Percentiles rank a stretch among this genome's conserved stretches.
phyloP scores from a whole-genome alignment of 2,113 vertebrate species.

The Campylomormyrus tamandua region DNA sequence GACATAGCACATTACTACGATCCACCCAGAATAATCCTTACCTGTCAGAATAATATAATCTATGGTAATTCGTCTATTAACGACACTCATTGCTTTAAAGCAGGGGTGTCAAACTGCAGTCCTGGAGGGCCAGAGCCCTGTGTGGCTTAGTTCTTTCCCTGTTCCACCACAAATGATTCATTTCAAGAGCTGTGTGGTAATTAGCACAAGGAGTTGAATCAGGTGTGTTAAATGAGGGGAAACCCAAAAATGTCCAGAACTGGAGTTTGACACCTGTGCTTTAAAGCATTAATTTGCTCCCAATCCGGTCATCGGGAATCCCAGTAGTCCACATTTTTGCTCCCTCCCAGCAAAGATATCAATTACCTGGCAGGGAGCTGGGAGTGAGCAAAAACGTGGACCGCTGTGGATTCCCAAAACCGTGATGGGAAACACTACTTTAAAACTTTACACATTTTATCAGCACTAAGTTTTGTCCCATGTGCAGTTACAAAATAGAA shows the following conservation, averaged over 20 bases:
- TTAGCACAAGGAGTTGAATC: no score
- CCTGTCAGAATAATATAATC: not conserved
- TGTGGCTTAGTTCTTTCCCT: no score
- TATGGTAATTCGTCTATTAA: not conserved
- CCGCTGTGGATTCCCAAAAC: not conserved
- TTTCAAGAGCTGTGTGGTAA: no score
- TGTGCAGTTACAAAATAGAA: not conserved
- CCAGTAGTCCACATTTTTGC: not conserved
- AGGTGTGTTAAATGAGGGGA: no score
- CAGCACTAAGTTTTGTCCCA: not conserved
- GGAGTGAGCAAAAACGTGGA: not conserved
- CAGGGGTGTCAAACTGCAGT: no score
- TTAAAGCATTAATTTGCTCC: not conserved
- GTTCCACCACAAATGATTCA: no score
- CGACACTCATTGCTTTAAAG: not conserved
- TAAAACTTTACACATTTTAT: not conserved
- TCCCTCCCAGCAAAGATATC: not conserved
- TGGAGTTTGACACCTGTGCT: not conserved
- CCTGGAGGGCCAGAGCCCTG: no score
- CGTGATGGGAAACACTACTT: not conserved
- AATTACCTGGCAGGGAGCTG: not conserved
- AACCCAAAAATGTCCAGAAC: no score
- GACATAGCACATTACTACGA: not conserved
- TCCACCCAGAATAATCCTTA: not conserved
- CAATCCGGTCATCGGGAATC: not conserved